Evolutionary conservation across 2,113 vertebrate species (phyloP), one percentile per base, ranked within the genome.

Genomic region (Carettochelys insculpta): DNA sequence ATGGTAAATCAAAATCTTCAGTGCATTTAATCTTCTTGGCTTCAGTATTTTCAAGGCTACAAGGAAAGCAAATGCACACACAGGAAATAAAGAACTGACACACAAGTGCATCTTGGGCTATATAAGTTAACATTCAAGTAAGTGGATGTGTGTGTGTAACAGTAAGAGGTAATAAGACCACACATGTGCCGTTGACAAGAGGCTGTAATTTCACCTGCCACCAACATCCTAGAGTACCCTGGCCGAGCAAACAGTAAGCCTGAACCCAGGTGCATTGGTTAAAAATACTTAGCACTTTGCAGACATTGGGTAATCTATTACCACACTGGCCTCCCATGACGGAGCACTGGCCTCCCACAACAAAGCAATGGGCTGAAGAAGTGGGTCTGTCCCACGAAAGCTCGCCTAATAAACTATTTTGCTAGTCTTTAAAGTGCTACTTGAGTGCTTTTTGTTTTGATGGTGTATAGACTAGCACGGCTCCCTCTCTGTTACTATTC

Each of bases 61-160:
- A 86, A 87, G 94, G 90, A 95, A 95, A 89, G 92, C 86, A 93
- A 95, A 93, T 58, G 77, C 94, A 89, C 85, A 45, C 80, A 82
- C 85, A 94, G 96, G 95, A 96, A 96, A 96, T 95, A 92, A 91
- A 51, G 94, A 96, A 96, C 96, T 95, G 94, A 95, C 95, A 94
- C 27, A 0, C 68, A 61, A 78, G 78, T 61, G 0, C 88, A 93
- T 95, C 86, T 75, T 38, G 71, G 82, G 88, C 90, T 91, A 92
- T 84, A 91, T 91, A 92, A 95, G 95, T 90, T 88, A 96, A 51
- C 17, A 11, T 48, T 29, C 68, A 87, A 95, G 90, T 68, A 58
- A 94, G 78, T 43, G 22, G 82, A 54, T 68, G 93, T 3, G 0
- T 3, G 0, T 92, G 86, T 81, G 77, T 1, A 91, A 77, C 75